A percentile compares a stretch with the other conserved stretches of the same genome.
Conservation (phyloP, 2,797 vertebrate genomes). For the Anabacerthia variegaticeps region DNA sequence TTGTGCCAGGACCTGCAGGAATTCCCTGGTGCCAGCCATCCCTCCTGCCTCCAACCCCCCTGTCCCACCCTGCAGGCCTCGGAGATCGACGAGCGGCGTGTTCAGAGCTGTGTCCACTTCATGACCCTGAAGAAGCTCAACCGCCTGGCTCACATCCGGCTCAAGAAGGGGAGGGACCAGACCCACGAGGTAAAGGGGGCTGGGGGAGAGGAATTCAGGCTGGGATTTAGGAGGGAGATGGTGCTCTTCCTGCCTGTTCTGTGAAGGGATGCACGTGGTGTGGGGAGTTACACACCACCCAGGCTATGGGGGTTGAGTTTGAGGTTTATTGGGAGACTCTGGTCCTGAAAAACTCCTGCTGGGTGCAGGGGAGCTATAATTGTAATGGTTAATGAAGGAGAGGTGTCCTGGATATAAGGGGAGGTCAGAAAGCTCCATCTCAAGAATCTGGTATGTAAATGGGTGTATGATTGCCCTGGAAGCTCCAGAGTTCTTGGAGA, state of each 20-base stretch:
- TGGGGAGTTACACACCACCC: background rate
- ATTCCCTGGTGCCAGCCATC: no score
- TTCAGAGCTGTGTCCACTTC: slow-evolving; percentile 94
- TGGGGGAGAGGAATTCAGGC: no score
- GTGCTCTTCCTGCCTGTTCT: rapidly evolving
- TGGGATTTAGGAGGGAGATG: rapidly evolving
- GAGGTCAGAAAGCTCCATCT: background rate
- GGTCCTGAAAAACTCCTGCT: background rate
- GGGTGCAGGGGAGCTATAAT: background rate
- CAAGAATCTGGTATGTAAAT: rapidly evolving
- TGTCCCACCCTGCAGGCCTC: slow-evolving; percentile 70
- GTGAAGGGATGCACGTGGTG: rapidly evolving
- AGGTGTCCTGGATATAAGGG: rapidly evolving
- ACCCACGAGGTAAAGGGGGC: slow-evolving; percentile 89
- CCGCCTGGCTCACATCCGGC: slow-evolving; percentile 93
- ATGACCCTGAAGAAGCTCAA: slow-evolving; percentile 98
- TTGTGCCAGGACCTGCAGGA: no score
- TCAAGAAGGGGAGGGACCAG: slow-evolving; percentile 95
- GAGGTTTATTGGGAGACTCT: rapidly evolving
- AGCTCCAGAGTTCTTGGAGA: no score
- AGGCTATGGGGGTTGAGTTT: rapidly evolving
- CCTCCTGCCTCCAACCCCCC: no score
- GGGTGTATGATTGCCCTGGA: rapidly evolving
- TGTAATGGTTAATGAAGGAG: rapidly evolving
- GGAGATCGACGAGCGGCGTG: slow-evolving; percentile 88